Base-by-base conservation (phyloP, 2,888 invertebrate species). In the Synanthedon vespiformis region DNA sequence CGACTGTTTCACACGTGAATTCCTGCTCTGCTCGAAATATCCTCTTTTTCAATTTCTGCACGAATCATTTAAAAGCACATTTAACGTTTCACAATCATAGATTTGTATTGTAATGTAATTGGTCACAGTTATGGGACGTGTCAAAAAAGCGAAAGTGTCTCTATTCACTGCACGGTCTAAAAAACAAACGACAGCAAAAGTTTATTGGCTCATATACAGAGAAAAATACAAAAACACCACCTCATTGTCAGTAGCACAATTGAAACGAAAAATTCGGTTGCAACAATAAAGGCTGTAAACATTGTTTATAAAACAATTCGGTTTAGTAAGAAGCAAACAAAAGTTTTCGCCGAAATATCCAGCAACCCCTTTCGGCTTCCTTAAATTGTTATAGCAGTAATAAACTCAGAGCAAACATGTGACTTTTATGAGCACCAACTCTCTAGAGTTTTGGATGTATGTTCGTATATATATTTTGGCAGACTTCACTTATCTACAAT, bases 301-400 rank as follows among this genome's bases (percentile, higher is more conserved):
- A 81, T 84, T 84, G 83, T 84, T 84, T 83, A 80, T 82, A 83
- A 81, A 85, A 83, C 84, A 84, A 84, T 86, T 77, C 72, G 63
- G 73, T 68, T 67, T 71, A 74, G 74, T 68, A 74, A 73, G 73
- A 74, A 68, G 68, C 71, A 77, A 77, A 81, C 80, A 81, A 85
- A 84, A 84, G 77, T 86, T 83, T 82, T 74, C 77, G 70, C 63
- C 68, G 77, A 76, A 81, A 80, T 80, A 75, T 77, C 69, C 68
- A 67, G 74, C 75, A 80, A 83, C 54, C 81, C 84, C 82, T 83
- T 84, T 84, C 68, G 80, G 83, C 83, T 81, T 81, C 82, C 82
- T 84, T 80, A 85, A 85, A 86, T 83, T 81, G 84, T 85, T 83
- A 87, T 82, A 68, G 78, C 78, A 67, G 80, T 80, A 83, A 84